These are phyloP conservation scores for Loriculus beryllinus DNA, from an alignment of 2,797 vertebrate species.

Conservation along the genomic window DNA sequence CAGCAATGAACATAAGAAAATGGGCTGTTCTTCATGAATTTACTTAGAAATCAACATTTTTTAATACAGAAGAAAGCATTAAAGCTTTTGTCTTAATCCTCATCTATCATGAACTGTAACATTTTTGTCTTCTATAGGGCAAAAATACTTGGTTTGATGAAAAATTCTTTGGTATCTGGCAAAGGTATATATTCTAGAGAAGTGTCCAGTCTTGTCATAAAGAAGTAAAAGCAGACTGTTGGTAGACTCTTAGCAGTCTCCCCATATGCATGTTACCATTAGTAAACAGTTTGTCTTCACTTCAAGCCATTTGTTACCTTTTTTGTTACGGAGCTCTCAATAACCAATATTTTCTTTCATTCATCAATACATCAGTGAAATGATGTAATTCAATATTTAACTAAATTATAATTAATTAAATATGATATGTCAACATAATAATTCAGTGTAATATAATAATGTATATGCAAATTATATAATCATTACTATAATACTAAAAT, in stretches of 20 bases:
- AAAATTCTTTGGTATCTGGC: not conserved
- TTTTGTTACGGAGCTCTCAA: not conserved
- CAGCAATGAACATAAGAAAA: not conserved
- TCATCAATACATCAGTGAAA: not conserved
- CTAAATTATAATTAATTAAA: no score
- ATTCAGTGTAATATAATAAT: no score
- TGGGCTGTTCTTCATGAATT: not conserved
- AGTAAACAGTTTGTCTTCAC: not conserved
- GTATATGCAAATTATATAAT: no score
- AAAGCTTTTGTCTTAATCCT: not conserved
- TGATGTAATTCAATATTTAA: not conserved
- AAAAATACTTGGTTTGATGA: not conserved
- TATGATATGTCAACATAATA: no score
- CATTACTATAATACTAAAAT: no score
- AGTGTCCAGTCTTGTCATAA: not conserved
- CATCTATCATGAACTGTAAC: not conserved
- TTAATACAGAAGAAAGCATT: not conserved
- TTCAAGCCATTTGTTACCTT: not conserved
- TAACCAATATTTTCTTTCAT: not conserved
- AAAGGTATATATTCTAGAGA: not conserved
- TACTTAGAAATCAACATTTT: not conserved
- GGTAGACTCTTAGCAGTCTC: not conserved
- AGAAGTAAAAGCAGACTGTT: not conserved
- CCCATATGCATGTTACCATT: not conserved
- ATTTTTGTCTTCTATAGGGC: not conserved